Conservation (phyloP, 2,113 vertebrate genomes). For the Ptyas mucosa region DNA sequence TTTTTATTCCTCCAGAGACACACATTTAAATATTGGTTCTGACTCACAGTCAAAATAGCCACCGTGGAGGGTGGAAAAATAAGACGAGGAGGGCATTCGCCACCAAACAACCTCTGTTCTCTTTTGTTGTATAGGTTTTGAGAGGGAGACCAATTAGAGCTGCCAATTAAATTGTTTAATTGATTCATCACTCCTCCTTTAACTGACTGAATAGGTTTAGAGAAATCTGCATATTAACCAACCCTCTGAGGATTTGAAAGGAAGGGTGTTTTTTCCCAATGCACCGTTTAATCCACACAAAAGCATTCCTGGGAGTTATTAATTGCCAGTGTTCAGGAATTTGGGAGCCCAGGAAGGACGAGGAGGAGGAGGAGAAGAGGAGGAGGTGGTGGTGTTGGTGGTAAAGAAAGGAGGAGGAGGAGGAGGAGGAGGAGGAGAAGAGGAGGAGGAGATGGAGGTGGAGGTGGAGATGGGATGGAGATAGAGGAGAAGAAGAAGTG, state of each 20-base stretch:
- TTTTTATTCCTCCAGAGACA: constrained; percentile 24
- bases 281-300: neutral
- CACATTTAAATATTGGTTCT: constrained; percentile 17
- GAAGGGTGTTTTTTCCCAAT: neutral
- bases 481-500: too few relatives aligned
- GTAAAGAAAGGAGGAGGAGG: too few relatives aligned
- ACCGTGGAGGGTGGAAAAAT: accelerated
- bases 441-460: too few relatives aligned
- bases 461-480: too few relatives aligned
- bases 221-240: constrained; percentile 1
- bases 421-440: too few relatives aligned
- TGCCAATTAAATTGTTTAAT: neutral
- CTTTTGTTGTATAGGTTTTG: neutral
- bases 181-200: constrained; percentile 12
- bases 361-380: too few relatives aligned
- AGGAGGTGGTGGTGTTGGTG: too few relatives aligned
- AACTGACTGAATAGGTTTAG: neutral
- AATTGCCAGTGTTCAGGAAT: neutral
- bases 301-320: neutral
- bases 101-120: neutral
- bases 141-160: neutral
- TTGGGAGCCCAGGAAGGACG: too few relatives aligned
- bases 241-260: neutral
- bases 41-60: neutral
- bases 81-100: neutral